These are phyloP conservation scores for Lypha dubia DNA, from an alignment of 2,888 invertebrate genomes.

Conservation along the genomic window DNA sequence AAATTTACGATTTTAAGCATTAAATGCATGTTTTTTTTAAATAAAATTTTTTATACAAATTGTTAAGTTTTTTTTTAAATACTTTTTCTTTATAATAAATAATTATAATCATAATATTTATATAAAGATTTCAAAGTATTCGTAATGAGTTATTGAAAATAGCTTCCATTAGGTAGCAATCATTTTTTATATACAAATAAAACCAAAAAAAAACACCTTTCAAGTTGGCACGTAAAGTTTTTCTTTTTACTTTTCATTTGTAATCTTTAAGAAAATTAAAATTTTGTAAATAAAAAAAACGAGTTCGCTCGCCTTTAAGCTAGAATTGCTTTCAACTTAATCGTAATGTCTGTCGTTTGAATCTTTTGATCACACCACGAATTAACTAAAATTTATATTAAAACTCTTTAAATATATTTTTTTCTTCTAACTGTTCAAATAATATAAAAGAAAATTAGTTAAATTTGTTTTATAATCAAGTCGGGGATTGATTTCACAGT, in stretches of 20 bases:
- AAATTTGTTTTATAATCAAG: slow-evolving; percentile 24
- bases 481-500: slow-evolving; percentile 43
- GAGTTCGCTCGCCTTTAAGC: slow-evolving; percentile 53
- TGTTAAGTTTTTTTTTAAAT: slow-evolving; percentile 41
- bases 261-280: slow-evolving; percentile 29
- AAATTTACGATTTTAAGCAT: slow-evolving; percentile 30
- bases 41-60: slow-evolving; percentile 45
- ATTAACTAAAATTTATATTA: slow-evolving; percentile 56
- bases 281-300: slow-evolving; percentile 51
- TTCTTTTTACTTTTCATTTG: slow-evolving; percentile 31
- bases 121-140: slow-evolving; percentile 44
- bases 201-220: neutral
- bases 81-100: slow-evolving; percentile 24
- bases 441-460: slow-evolving; percentile 10
- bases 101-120: slow-evolving; percentile 35
- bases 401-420: slow-evolving; percentile 45
- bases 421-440: slow-evolving; percentile 40
- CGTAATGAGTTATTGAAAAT: slow-evolving; percentile 25
- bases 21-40: slow-evolving; percentile 60
- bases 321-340: slow-evolving; percentile 35
- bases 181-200: slow-evolving; percentile 14
- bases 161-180: slow-evolving; percentile 43
- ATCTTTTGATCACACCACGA: slow-evolving; percentile 68
- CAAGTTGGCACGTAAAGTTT: slow-evolving; percentile 63
- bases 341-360: slow-evolving; percentile 47